Base-by-base conservation (phyloP, 2,113 vertebrate species). In the Malurus elegans region DNA sequence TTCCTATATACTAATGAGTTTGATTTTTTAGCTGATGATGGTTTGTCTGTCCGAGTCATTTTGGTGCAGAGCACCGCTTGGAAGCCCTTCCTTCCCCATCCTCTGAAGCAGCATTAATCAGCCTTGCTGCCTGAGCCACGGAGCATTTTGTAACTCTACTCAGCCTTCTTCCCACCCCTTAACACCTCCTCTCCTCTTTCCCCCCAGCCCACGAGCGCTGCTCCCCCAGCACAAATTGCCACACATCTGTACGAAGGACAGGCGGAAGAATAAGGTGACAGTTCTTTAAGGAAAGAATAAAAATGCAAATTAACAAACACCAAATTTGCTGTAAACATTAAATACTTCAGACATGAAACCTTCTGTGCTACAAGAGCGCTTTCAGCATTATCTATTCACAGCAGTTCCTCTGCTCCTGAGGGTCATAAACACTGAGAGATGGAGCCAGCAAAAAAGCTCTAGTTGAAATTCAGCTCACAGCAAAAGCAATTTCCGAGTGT, bases 401-500 rank as follows among this genome's bases (percentile, higher is more conserved):
- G 97, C 97, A 96, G 97, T 97, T 98, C 98, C 97, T 98, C 97
- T 97, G 97, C 97, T 97, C 98, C 98, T 84, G 88, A 93, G 96
- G 98, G 97, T 98, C 98, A 97, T 98, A 98, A 98, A 98, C 95
- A 98, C 95, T 95, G 90, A 96, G 95, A 97, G 96, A 97, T 88
- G 79, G 69, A 97, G 94, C 91, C 91, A 95, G 98, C 97, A 95
- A 90, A 94, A 98, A 97, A 95, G 97, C 97, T 97, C 98, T 99
- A 98, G 97, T 98, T 99, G 98, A 99, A 99, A 99, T 99, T 99
- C 99, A 97, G 98, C 98, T 99, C 99, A 99, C 98, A 99, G 98
- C 98, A 98, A 98, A 98, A 98, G 98, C 98, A 99, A 98, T 99
- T 99, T 99, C 99, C 98, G 98, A 98, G 98, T 98, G 97, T 99